Conservation (phyloP, 2,888 invertebrate genomes). For the Netelia fuscicornis region DNA sequence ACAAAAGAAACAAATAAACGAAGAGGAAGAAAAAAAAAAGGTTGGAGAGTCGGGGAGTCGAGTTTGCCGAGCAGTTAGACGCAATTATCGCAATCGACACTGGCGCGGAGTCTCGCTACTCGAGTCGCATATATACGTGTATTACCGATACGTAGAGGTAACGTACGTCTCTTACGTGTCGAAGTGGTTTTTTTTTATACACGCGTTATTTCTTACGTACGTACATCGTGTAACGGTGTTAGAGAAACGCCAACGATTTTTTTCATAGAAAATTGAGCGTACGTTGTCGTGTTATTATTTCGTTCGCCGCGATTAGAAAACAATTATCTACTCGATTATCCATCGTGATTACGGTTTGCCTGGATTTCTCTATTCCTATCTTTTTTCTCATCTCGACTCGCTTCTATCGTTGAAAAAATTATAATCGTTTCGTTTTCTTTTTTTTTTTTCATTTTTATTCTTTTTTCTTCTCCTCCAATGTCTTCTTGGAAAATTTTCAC, state of each 20-base stretch:
- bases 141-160: neutral
- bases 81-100: constrained; percentile 72
- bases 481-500: no score
- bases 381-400: neutral
- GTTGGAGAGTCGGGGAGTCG: constrained; percentile 30
- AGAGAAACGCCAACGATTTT: constrained; percentile 16
- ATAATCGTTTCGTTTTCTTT: no score
- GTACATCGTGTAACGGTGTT: neutral
- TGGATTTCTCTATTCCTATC: constrained; percentile 37
- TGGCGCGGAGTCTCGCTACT: constrained; percentile 37
- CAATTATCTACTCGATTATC: constrained; percentile 35
- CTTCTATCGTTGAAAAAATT: no score
- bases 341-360: neutral
- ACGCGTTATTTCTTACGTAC: neutral
- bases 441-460: no score
- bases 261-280: constrained; percentile 9
- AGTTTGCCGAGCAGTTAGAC: constrained; percentile 70
- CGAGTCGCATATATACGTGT: neutral
- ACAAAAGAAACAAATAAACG: constrained; percentile 25
- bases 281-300: constrained; percentile 3
- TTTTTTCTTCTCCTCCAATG: no score
- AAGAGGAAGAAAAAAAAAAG: constrained; percentile 12
- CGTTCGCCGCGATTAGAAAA: constrained; percentile 16
- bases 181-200: neutral
- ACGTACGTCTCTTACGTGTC: neutral